Conservation (phyloP, 23 tunicate species). For the Diplosoma virens region DNA sequence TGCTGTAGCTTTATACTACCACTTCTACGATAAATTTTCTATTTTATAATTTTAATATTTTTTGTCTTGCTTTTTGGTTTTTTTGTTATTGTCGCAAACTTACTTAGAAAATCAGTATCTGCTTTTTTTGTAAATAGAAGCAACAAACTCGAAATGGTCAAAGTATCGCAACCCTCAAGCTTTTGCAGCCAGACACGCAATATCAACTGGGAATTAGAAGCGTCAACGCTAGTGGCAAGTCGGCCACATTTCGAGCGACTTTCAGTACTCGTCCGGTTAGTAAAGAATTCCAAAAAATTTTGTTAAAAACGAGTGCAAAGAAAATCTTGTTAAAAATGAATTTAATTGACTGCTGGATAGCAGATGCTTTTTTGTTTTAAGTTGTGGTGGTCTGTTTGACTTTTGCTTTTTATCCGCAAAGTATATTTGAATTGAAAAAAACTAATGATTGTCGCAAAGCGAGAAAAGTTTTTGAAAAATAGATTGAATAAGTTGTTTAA, state of each 20-base stretch:
- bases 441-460: neutral
- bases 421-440: neutral
- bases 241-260: neutral
- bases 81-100: too few relatives aligned
- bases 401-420: neutral
- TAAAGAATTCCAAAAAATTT: too few relatives aligned
- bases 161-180: conserved; percentile 1
- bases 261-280: conserved; percentile 29
- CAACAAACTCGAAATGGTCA: neutral
- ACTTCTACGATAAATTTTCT: too few relatives aligned
- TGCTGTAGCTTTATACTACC: too few relatives aligned
- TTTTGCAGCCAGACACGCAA: conserved; percentile 45
- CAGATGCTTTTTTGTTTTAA: too few relatives aligned
- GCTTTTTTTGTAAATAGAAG: too few relatives aligned
- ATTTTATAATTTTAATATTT: too few relatives aligned
- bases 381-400: neutral
- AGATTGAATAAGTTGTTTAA: neutral
- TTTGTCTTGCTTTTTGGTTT: too few relatives aligned
- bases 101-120: too few relatives aligned
- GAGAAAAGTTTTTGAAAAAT: neutral
- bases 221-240: conserved; percentile 26
- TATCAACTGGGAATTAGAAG: conserved; percentile 16
- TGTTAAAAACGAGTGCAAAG: too few relatives aligned
- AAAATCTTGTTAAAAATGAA: too few relatives aligned
- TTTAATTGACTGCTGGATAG: too few relatives aligned